Evolutionary conservation across 1,140 invertebrate species (phyloP).

Genomic region (Lethocerus indicus): DNA sequence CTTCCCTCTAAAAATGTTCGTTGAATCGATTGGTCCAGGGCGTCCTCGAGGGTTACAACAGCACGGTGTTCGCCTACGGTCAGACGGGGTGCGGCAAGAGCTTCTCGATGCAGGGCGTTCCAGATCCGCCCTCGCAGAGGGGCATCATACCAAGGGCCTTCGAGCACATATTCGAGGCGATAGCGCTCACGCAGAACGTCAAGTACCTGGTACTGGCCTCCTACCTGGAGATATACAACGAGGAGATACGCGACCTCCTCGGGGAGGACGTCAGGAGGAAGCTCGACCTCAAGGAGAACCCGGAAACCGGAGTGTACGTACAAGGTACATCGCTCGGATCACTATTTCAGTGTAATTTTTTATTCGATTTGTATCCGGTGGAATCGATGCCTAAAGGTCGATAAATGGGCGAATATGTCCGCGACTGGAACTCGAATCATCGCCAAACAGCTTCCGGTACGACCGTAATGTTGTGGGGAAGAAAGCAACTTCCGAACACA

Average conservation of each 20-base stretch:
- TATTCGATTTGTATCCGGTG: not conserved
- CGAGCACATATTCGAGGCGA: slow-evolving; percentile 86
- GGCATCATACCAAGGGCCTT: slow-evolving; percentile 76
- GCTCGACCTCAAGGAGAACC: slow-evolving; percentile 62
- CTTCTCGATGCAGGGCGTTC: slow-evolving; percentile 64
- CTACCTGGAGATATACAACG: slow-evolving; percentile 89
- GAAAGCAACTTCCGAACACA: too few species aligned
- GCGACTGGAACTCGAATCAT: too few species aligned
- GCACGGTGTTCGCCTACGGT: slow-evolving; percentile 75
- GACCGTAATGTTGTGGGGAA: too few species aligned
- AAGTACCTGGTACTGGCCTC: slow-evolving; percentile 81
- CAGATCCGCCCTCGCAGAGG: slow-evolving; percentile 30
- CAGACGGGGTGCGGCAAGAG: slow-evolving; percentile 75
- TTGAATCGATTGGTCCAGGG: too few species aligned
- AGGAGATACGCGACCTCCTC: slow-evolving; percentile 64
- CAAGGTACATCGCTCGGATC: too few species aligned
- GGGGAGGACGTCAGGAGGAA: slow-evolving; percentile 45
- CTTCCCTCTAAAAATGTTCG: too few species aligned
- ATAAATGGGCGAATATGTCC: too few species aligned
- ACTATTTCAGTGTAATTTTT: slow-evolving; percentile 1
- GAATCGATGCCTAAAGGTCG: too few species aligned
- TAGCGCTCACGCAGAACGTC: slow-evolving; percentile 57
- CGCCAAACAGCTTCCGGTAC: too few species aligned
- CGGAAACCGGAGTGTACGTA: slow-evolving; percentile 68
- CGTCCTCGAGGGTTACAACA: slow-evolving; percentile 73